Evolutionary conservation across 1,140 invertebrate genomes (phyloP).

Genomic region (Drosophila nikananu): DNA sequence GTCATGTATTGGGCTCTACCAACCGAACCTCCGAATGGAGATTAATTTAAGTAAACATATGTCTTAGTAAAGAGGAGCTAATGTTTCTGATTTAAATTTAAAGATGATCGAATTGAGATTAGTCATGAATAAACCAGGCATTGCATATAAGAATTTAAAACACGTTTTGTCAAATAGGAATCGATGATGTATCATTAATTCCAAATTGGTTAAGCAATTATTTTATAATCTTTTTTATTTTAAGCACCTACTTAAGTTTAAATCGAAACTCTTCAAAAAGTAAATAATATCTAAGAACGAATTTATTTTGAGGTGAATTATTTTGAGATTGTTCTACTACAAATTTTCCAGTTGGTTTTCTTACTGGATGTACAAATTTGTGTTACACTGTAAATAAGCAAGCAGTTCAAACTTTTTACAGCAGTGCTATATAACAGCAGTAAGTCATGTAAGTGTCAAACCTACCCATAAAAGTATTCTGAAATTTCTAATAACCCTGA

Average conservation of each 20-base stretch:
- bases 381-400: not conserved
- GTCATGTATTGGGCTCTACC: not conserved
- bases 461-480: constrained; percentile 1
- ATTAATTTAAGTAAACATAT: constrained; percentile 7
- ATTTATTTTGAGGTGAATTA: not conserved
- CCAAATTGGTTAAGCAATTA: not conserved
- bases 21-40: too few relatives aligned
- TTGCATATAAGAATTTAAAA: constrained; percentile 3
- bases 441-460: constrained; percentile 6
- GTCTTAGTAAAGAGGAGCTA: not conserved
- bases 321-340: not conserved
- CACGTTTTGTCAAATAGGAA: not conserved
- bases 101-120: not conserved
- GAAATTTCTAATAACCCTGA: not conserved
- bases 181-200: not conserved
- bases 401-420: constrained; percentile 1
- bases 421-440: not conserved
- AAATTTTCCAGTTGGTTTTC: not conserved
- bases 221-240: not conserved
- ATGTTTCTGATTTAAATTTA: not conserved
- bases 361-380: not conserved
- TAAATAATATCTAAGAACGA: not conserved
- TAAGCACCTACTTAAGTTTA: not conserved
- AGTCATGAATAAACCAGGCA: not conserved
- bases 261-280: not conserved